These are phyloP conservation scores for Channallabes apus DNA, from an alignment of 2,797 vertebrate genomes.

Conservation along the genomic window DNA sequence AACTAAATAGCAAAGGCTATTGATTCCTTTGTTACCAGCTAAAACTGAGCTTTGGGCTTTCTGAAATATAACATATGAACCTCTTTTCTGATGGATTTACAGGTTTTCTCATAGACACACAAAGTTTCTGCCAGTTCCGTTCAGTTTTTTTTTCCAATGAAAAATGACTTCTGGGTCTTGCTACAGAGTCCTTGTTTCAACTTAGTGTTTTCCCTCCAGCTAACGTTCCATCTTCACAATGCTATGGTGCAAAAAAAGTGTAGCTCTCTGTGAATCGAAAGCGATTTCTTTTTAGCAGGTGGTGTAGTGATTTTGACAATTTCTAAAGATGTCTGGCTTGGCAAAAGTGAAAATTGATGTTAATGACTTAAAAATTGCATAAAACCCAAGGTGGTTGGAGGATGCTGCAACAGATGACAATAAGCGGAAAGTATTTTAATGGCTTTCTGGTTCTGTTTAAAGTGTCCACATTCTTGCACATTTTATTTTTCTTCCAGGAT, in stretches of 20 bases:
- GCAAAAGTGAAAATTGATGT: slow-evolving; percentile 35
- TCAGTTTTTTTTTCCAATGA: slow-evolving; percentile 12
- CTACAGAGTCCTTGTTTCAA: slow-evolving; percentile 33
- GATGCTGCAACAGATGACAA: not conserved
- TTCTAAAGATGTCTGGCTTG: slow-evolving; percentile 51
- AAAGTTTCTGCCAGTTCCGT: not conserved
- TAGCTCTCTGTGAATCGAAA: slow-evolving; percentile 45
- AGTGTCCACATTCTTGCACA: not conserved
- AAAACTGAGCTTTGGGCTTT: not conserved
- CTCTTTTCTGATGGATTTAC: slow-evolving; percentile 5
- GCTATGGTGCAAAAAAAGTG: slow-evolving; percentile 50
- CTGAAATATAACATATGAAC: slow-evolving; percentile 15
- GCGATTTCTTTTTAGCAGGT: slow-evolving; percentile 61
- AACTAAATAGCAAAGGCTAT: not conserved
- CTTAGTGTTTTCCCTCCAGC: slow-evolving; percentile 50
- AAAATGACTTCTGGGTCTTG: slow-evolving; percentile 34
- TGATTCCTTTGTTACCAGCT: slow-evolving; percentile 4
- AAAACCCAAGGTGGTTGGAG: not conserved
- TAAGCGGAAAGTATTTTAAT: not conserved
- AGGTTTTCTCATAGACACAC: slow-evolving; percentile 11
- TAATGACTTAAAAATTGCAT: slow-evolving; percentile 19
- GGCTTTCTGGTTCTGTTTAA: not conserved
- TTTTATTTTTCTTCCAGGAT: not conserved
- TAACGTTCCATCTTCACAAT: slow-evolving; percentile 51
- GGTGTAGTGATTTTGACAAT: slow-evolving; percentile 52